These are phyloP conservation scores for Phaethornis superciliosus DNA, from an alignment of 2,113 vertebrate genomes.

Conservation along the genomic window DNA sequence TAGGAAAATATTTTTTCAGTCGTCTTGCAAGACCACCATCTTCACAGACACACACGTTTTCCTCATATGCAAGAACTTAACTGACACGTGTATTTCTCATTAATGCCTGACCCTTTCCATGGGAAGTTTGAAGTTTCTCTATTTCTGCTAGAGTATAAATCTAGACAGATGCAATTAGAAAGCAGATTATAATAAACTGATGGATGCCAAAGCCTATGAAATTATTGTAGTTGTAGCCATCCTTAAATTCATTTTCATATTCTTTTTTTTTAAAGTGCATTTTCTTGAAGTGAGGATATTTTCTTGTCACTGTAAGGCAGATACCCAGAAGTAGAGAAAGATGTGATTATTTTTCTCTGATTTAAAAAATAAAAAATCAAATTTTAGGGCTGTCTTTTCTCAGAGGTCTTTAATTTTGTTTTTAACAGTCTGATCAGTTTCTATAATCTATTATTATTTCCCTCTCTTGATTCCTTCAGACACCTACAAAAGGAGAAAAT, in stretches of 20 bases:
- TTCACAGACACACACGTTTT: not conserved
- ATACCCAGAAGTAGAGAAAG: not conserved
- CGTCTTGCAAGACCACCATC: not conserved
- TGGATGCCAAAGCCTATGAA: slow-evolving; percentile 42
- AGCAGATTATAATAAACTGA: slow-evolving; percentile 22
- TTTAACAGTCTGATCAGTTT: slow-evolving; percentile 22
- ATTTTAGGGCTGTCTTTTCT: slow-evolving; percentile 42
- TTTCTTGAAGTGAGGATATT: slow-evolving; percentile 8
- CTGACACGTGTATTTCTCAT: not conserved
- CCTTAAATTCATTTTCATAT: not conserved
- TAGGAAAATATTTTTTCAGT: not conserved
- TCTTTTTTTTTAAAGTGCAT: not conserved
- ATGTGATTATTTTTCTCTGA: slow-evolving; percentile 34
- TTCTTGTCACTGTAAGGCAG: slow-evolving; percentile 12
- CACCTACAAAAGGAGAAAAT: not conserved
- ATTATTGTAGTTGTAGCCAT: not conserved
- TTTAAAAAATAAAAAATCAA: not conserved
- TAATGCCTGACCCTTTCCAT: not conserved
- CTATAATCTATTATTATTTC: slow-evolving; percentile 33
- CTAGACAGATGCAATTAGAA: slow-evolving; percentile 28
- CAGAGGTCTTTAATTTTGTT: slow-evolving; percentile 23
- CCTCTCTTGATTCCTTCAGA: not conserved
- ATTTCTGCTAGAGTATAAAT: slow-evolving; percentile 33
- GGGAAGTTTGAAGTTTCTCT: not conserved
- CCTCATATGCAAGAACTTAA: not conserved